These are phyloP conservation scores for Lepidurus packardi DNA, from an alignment of 1,140 invertebrate species.

Conservation along the genomic window DNA sequence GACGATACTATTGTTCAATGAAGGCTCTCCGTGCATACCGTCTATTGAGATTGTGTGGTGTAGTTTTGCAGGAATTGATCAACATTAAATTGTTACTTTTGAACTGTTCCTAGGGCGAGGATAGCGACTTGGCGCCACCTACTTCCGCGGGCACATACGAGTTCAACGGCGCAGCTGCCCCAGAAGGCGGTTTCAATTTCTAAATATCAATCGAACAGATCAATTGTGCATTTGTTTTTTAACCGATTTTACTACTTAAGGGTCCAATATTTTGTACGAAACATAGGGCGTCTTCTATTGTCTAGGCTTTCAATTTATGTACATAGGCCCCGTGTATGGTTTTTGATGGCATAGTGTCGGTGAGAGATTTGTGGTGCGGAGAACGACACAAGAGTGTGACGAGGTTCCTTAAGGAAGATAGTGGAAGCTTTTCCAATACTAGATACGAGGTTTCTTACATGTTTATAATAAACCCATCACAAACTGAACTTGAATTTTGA, in stretches of 20 bases:
- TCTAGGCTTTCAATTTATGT: slow-evolving; percentile 16
- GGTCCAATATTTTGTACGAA: not conserved
- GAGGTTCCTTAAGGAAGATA: not conserved
- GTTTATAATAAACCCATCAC: slow-evolving; percentile 10
- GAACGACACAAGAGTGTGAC: not conserved
- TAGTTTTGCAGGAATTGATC: not conserved
- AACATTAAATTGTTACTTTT: slow-evolving; percentile 9
- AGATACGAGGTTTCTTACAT: not conserved
- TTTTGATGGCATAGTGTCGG: too few relatives aligned
- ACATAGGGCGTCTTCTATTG: not conserved
- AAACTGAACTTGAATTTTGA: not conserved
- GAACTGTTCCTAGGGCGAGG: slow-evolving; percentile 34
- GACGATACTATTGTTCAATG: slow-evolving; percentile 11
- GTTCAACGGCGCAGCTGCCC: slow-evolving; percentile 29
- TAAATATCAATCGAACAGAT: slow-evolving; percentile 32
- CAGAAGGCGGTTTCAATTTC: slow-evolving; percentile 39
- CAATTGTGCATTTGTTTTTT: not conserved
- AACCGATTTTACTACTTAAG: not conserved
- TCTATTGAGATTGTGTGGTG: not conserved
- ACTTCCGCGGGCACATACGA: slow-evolving; percentile 34
- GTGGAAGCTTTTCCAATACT: not conserved
- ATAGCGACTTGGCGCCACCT: slow-evolving; percentile 36
- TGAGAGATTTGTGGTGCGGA: not conserved
- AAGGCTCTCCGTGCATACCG: not conserved
- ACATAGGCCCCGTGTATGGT: not conserved